phyloP scores from a whole-genome alignment of 2,797 vertebrate genomes.

The Coilia nasus region DNA sequence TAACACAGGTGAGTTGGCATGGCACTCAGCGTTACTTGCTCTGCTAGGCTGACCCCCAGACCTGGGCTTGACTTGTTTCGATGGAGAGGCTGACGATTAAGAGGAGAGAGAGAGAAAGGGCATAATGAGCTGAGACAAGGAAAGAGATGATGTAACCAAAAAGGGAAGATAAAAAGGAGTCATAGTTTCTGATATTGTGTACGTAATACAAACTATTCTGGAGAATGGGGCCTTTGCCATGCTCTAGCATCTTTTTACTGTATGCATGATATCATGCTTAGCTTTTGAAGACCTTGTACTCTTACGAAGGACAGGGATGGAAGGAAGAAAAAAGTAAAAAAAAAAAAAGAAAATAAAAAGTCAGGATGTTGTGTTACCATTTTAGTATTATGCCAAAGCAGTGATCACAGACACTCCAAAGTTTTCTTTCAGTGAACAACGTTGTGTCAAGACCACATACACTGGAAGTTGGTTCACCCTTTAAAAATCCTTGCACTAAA shows the following conservation, averaged over 20 bases:
- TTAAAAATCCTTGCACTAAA: background rate
- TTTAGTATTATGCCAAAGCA: background rate
- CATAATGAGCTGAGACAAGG: background rate
- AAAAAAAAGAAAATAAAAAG: background rate
- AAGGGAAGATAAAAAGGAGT: background rate
- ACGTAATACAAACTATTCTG: background rate
- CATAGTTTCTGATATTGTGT: background rate
- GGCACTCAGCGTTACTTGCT: constrained; percentile 73
- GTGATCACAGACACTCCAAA: background rate
- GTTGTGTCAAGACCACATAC: background rate
- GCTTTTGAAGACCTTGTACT: background rate
- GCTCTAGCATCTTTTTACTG: background rate
- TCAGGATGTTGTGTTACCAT: background rate
- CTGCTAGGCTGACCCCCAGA: constrained; percentile 65
- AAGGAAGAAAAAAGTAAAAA: too few species aligned
- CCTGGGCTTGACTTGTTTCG: constrained; percentile 80
- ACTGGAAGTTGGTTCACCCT: background rate
- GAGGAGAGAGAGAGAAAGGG: background rate
- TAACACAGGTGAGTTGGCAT: constrained; percentile 78
- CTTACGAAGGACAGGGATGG: background rate
- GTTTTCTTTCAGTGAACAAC: background rate
- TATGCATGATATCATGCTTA: background rate
- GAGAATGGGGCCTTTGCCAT: background rate
- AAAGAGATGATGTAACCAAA: background rate
- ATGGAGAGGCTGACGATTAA: constrained; percentile 71